These are phyloP conservation scores for Prinia subflava DNA, from an alignment of 2,113 vertebrate genomes.

Conservation along the genomic window DNA sequence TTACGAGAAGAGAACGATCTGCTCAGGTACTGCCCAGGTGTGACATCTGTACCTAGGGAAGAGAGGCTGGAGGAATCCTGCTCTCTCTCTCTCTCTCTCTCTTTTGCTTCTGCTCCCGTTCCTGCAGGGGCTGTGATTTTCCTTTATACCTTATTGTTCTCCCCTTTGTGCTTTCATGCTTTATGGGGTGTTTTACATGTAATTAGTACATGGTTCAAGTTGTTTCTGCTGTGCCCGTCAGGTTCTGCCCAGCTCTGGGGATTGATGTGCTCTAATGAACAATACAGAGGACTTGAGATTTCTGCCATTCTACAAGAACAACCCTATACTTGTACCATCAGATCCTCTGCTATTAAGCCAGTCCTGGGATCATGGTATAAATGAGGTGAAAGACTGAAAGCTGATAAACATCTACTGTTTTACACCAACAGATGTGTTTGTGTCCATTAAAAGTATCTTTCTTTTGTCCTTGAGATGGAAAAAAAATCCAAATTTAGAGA, in stretches of 20 bases:
- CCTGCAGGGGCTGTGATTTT: neutral
- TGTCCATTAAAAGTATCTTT: neutral
- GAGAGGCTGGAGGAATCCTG: neutral
- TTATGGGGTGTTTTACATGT: neutral
- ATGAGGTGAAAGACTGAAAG: neutral
- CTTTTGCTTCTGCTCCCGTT: neutral
- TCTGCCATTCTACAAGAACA: neutral
- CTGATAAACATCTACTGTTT: neutral
- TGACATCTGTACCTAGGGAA: neutral
- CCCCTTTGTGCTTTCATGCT: neutral
- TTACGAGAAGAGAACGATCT: neutral
- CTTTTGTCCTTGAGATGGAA: neutral
- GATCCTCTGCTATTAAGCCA: neutral
- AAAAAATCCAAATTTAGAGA: neutral
- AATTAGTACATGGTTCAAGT: rapidly evolving
- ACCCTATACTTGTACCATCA: neutral
- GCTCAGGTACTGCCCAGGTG: neutral
- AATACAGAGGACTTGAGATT: rapidly evolving
- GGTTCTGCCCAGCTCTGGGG: neutral
- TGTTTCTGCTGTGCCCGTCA: neutral
- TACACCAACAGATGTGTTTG: neutral
- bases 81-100: neutral
- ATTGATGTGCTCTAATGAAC: neutral
- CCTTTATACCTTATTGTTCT: neutral
- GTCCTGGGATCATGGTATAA: neutral